Percentiles rank a stretch among this genome's conserved stretches.
Conservation (phyloP, 2,888 invertebrate genomes). For the Tryphoninae sp. region DNA sequence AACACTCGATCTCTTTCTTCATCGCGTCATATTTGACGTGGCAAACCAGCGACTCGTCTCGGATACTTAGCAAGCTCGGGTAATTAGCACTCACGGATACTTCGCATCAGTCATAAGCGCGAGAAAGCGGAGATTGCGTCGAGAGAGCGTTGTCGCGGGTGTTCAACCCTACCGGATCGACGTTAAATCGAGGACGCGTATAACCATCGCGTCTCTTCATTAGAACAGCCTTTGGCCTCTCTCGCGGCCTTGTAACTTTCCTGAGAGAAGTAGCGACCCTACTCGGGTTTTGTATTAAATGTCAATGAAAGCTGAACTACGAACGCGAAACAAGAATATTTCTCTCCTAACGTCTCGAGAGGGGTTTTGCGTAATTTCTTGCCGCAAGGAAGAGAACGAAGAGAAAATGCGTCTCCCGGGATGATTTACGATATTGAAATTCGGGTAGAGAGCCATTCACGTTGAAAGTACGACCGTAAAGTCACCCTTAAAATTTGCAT, state of each 20-base stretch:
- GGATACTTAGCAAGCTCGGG: constrained; percentile 73
- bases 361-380: constrained; percentile 46
- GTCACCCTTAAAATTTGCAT: constrained; percentile 57
- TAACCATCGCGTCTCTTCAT: constrained; percentile 75
- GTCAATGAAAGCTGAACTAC: constrained; percentile 50
- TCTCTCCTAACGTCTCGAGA: neutral
- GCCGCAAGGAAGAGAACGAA: neutral
- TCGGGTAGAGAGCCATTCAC: constrained; percentile 18
- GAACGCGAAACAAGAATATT: constrained; percentile 45
- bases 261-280: neutral
- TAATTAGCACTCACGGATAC: constrained; percentile 78
- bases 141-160: constrained; percentile 41
- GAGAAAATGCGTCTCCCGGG: neutral
- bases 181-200: constrained; percentile 68
- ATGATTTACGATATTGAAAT: constrained; percentile 55
- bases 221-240: constrained; percentile 64
- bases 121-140: constrained; percentile 28
- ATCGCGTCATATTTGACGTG: constrained; percentile 54
- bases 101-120: constrained; percentile 76
- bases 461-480: constrained; percentile 49
- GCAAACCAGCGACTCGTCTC: constrained; percentile 72
- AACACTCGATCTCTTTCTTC: constrained; percentile 6
- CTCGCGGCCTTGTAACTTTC: constrained; percentile 39
- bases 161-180: constrained; percentile 68
- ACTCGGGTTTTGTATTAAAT: constrained; percentile 2